These are phyloP conservation scores for Phytoseiulus persimilis DNA, from an alignment of 2,888 invertebrate genomes.

Conservation along the genomic window DNA sequence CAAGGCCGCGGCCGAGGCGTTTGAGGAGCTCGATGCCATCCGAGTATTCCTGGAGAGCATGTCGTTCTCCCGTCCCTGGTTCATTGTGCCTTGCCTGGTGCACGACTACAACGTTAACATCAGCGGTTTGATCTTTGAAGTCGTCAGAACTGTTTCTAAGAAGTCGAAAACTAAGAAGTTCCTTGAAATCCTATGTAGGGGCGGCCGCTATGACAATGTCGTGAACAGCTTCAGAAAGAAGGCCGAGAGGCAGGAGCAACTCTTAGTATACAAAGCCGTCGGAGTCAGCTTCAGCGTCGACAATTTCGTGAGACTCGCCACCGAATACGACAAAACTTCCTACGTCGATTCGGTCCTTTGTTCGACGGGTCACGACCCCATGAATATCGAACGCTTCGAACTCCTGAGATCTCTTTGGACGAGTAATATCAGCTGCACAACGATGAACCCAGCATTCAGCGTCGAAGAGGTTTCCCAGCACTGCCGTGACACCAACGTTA, in stretches of 20 bases:
- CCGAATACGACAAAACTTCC: conserved; percentile 53
- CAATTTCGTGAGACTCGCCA: conserved; percentile 60
- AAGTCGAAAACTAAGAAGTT: conserved; percentile 52
- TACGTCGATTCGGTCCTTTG: conserved; percentile 62
- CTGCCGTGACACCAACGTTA: conserved; percentile 58
- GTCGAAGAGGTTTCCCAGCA: conserved; percentile 62
- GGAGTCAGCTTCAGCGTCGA: conserved; percentile 80
- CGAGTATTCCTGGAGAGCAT: conserved; percentile 62
- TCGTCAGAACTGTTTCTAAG: conserved; percentile 57
- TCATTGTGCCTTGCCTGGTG: conserved; percentile 58
- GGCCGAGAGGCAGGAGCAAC: conserved; percentile 40
- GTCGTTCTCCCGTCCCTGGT: conserved; percentile 56
- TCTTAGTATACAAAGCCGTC: conserved; percentile 55
- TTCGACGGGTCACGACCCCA: conserved; percentile 56
- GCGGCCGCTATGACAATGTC: conserved; percentile 79
- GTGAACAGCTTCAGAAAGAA: conserved; percentile 51
- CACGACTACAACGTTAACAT: conserved; percentile 59
- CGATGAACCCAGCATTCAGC: conserved; percentile 48
- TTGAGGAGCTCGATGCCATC: conserved; percentile 67
- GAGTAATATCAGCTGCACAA: conserved; percentile 55
- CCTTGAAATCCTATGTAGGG: conserved; percentile 68
- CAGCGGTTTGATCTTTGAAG: conserved; percentile 62
- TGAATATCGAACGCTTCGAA: conserved; percentile 55
- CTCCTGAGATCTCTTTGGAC: conserved; percentile 62
- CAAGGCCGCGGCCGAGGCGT: conserved; percentile 60